phyloP scores from a whole-genome alignment of 2,888 invertebrate genomes.

The Dascillus cervinus region DNA sequence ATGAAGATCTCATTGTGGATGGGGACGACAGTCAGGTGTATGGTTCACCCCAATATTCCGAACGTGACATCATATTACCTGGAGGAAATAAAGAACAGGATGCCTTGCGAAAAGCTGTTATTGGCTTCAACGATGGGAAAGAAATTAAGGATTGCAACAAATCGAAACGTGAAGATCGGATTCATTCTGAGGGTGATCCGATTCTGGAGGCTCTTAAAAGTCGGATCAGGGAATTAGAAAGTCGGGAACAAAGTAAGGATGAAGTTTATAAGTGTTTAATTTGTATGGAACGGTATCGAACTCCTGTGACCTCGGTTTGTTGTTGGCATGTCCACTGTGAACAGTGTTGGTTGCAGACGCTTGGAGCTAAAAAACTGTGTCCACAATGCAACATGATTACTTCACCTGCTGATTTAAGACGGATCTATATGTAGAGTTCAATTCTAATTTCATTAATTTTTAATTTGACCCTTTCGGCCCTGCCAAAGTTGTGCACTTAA shows the following conservation, averaged over 20 bases:
- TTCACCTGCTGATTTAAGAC: slow-evolving; percentile 73
- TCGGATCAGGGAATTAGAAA: slow-evolving; percentile 69
- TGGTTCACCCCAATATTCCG: slow-evolving; percentile 81
- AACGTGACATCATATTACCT: slow-evolving; percentile 56
- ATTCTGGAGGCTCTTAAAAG: slow-evolving; percentile 68
- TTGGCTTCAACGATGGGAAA: slow-evolving; percentile 24
- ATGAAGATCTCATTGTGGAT: slow-evolving; percentile 77
- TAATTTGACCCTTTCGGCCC: too few species aligned
- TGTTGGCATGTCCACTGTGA: slow-evolving; percentile 98
- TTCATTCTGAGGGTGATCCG: slow-evolving; percentile 34
- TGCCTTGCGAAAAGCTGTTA: slow-evolving; percentile 49
- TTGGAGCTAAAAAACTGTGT: slow-evolving; percentile 84
- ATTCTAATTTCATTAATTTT: too few species aligned
- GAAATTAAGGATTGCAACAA: slow-evolving; percentile 7
- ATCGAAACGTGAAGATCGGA: slow-evolving; percentile 8
- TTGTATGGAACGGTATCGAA: slow-evolving; percentile 77
- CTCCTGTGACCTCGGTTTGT: slow-evolving; percentile 85
- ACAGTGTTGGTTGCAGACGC: slow-evolving; percentile 65
- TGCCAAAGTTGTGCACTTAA: too few species aligned
- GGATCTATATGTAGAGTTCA: slow-evolving; percentile 90
- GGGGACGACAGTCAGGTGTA: slow-evolving; percentile 82
- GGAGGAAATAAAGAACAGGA: slow-evolving; percentile 51
- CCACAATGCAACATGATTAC: slow-evolving; percentile 93
- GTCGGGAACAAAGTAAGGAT: slow-evolving; percentile 46
- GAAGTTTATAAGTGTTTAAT: slow-evolving; percentile 79